Evolutionary conservation across 2,113 vertebrate species (phyloP), one percentile per base, ranked within the genome.

Genomic region (Mus musculus): DNA sequence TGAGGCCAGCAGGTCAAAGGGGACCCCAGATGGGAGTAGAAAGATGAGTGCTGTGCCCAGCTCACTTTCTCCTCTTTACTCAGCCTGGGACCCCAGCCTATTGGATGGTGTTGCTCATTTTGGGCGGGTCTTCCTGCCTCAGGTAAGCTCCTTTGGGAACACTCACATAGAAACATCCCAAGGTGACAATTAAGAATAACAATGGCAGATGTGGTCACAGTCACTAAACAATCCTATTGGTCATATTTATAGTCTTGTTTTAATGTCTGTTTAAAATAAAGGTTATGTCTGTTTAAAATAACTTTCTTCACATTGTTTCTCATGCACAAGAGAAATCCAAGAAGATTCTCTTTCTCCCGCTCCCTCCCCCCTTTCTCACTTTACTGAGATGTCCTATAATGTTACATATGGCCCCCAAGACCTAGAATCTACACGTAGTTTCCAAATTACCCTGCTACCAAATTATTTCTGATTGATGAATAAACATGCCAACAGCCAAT

Each of bases 281-380:
- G 26, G 61, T 24, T 82, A 49, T 93, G 89, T 72, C 61, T 80
- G 93, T 86, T 30, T 95, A 75, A n/a, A 39, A 46, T 17, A 11
- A 88, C 7, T 92, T 88, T 26, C 20, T 92, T 95, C 46, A 86
- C 67, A 36, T 93, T 88, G 67, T 88, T 92, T 78, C n/a, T 75
- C 54, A 69, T 69, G 52, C 30, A 81, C 9, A 16, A 88, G 10
- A 90, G 42, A 85, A 59, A 26, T 30, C 46, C 61, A 14, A 65
- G 73, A 12, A 26, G 36, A n/a, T 42, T 46, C 10, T 46, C 20
- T 39, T 20, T 9, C n/a, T 14, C n/a, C 4, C 20, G 0, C 7
- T 13, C 33, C 19, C n/a, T n/a, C 71, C n/a, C 13, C 30, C 33
- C 33, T 24, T 4, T 7, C 7, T 82, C 36, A 78, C 93, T 89